A percentile compares a stretch with the other conserved stretches of the same genome.
Evolutionary conservation across 2,888 invertebrate species (phyloP).

Genomic region (Lycophotia porphyrea): DNA sequence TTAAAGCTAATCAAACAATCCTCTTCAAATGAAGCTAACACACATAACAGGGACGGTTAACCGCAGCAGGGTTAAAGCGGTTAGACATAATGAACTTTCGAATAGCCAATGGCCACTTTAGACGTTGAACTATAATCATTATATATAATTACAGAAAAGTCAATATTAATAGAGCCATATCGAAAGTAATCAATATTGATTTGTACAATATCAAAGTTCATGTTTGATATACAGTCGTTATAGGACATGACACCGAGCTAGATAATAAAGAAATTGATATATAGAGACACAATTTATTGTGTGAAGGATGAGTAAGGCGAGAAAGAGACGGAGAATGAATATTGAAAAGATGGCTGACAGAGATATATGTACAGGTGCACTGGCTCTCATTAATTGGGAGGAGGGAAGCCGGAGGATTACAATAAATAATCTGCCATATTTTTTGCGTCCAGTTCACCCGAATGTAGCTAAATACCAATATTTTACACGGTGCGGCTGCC

Average conservation of each 20-base stretch:
- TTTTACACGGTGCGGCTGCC: background rate
- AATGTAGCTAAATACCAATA: background rate
- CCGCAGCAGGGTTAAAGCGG: constrained; percentile 30
- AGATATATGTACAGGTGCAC: background rate
- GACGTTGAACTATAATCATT: constrained; percentile 3
- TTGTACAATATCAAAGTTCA: background rate
- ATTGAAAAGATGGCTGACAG: background rate
- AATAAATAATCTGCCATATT: background rate
- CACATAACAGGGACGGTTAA: constrained; percentile 16
- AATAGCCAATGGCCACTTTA: constrained; percentile 22
- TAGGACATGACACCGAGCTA: background rate
- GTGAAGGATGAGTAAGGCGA: background rate
- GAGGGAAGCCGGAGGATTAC: background rate
- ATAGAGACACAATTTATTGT: background rate
- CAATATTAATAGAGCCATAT: constrained; percentile 2
- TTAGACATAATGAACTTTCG: constrained; percentile 30
- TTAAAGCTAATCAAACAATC: constrained; percentile 42
- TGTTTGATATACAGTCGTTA: background rate
- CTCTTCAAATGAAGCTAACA: constrained; percentile 36
- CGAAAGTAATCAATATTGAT: background rate
- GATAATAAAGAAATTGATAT: background rate
- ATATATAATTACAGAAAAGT: constrained; percentile 1
- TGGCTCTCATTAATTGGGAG: background rate
- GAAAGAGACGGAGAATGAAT: background rate
- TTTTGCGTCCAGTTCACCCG: background rate